phyloP scores from a whole-genome alignment of 2,113 vertebrate genomes.

The Pitta sordida region DNA sequence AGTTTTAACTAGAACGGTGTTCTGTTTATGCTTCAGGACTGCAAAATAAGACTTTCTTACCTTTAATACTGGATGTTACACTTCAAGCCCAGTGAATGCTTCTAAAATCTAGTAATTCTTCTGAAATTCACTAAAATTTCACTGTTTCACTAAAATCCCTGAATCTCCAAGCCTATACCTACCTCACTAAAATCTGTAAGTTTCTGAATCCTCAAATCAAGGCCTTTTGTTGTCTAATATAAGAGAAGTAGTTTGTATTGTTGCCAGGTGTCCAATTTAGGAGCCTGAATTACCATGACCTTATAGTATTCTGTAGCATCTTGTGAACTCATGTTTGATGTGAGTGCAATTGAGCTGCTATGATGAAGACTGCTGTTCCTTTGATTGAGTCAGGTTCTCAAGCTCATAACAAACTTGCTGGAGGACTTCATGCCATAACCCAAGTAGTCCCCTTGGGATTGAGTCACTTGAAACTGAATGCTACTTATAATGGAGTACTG shows the following conservation, averaged over 20 bases:
- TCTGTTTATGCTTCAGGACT: no score
- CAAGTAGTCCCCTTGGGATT: not conserved
- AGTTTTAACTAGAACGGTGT: no score
- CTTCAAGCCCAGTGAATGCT: no score
- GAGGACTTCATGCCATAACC: not conserved
- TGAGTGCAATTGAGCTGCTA: not conserved
- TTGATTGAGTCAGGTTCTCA: not conserved
- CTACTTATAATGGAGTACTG: not conserved
- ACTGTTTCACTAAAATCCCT: no score
- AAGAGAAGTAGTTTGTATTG: not conserved
- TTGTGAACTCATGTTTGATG: not conserved
- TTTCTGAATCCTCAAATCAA: no score
- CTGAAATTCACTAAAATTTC: no score
- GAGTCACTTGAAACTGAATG: not conserved
- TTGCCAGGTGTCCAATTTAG: not conserved
- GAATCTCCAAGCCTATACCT: no score
- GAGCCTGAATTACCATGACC: not conserved
- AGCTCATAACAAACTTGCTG: not conserved
- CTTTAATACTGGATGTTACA: no score
- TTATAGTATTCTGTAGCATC: not conserved
- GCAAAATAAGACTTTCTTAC: no score
- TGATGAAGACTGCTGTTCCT: not conserved
- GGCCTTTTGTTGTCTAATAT: not conserved
- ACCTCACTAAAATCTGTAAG: no score
- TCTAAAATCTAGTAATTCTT: no score